Conservation (phyloP, 2,888 invertebrate genomes). For the Mystacides longicornis region DNA sequence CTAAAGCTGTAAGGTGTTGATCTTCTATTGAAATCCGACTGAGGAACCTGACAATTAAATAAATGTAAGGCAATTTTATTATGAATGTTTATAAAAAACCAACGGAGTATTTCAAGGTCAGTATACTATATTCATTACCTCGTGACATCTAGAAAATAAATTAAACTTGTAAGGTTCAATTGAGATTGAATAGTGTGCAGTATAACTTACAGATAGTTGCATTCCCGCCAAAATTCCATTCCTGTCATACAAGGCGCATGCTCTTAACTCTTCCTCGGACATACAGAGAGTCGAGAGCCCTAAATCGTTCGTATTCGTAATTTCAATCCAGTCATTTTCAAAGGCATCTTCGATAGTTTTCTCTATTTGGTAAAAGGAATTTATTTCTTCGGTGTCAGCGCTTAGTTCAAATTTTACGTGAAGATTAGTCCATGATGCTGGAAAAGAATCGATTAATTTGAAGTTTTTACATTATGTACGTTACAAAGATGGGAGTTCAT, state of each 20-base stretch:
- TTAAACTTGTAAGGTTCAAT: too few species aligned
- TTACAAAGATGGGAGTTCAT: too few species aligned
- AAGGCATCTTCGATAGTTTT: conserved; percentile 7
- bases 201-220: conserved; percentile 14
- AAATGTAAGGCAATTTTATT: too few species aligned
- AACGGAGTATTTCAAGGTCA: too few species aligned
- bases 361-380: conserved; percentile 10
- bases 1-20: conserved; percentile 17
- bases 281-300: conserved; percentile 8
- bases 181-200: too few species aligned
- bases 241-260: conserved; percentile 12
- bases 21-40: conserved; percentile 13
- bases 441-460: too few species aligned
- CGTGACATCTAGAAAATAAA: too few species aligned
- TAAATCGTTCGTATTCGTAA: conserved; percentile 11
- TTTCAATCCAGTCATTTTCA: conserved; percentile 6
- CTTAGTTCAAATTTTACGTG: conserved; percentile 12
- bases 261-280: conserved; percentile 11
- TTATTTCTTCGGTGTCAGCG: conserved; percentile 10
- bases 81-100: too few species aligned
- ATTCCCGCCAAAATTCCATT: conserved; percentile 17
- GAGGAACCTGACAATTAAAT: conserved; percentile 15
- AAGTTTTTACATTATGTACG: too few species aligned
- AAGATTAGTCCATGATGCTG: conserved; percentile 13
- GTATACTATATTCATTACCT: too few species aligned